phyloP scores from a whole-genome alignment of 2,888 invertebrate species.

The Diarsia brunnea region DNA sequence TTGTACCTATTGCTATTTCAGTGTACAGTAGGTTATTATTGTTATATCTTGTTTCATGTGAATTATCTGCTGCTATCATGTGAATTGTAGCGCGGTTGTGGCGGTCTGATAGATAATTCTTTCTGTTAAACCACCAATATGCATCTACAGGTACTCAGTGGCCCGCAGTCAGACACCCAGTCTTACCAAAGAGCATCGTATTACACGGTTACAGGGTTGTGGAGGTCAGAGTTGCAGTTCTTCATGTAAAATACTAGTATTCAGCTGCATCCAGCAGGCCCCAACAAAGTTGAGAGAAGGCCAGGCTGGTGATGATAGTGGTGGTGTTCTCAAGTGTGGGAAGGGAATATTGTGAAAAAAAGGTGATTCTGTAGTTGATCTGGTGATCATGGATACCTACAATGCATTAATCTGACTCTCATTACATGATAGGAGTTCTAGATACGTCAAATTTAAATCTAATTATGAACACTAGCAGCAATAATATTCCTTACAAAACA shows the following conservation, averaged over 20 bases:
- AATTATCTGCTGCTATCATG: not conserved
- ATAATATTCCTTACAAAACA: constrained; percentile 9
- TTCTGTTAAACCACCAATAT: not conserved
- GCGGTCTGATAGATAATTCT: not conserved
- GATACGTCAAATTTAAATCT: not conserved
- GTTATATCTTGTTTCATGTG: not conserved
- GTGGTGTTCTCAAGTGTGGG: no score
- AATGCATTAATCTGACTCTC: not conserved
- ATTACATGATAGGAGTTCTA: not conserved
- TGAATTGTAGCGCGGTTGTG: not conserved
- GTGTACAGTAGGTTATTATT: not conserved
- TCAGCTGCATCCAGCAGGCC: not conserved
- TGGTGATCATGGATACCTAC: not conserved
- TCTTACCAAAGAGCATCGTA: no score
- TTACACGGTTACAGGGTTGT: no score
- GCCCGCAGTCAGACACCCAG: no score
- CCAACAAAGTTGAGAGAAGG: not conserved
- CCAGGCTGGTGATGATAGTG: not conserved
- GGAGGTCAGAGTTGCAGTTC: no score
- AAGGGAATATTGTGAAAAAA: no score
- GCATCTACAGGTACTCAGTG: not conserved
- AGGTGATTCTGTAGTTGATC: no score
- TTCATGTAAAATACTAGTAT: not conserved
- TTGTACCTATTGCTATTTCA: not conserved
- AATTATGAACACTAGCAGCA: not conserved